Percentiles rank a stretch among this genome's conserved stretches.
Evolutionary conservation across 2,113 vertebrate species (phyloP).

Genomic region (Dromas ardeola): DNA sequence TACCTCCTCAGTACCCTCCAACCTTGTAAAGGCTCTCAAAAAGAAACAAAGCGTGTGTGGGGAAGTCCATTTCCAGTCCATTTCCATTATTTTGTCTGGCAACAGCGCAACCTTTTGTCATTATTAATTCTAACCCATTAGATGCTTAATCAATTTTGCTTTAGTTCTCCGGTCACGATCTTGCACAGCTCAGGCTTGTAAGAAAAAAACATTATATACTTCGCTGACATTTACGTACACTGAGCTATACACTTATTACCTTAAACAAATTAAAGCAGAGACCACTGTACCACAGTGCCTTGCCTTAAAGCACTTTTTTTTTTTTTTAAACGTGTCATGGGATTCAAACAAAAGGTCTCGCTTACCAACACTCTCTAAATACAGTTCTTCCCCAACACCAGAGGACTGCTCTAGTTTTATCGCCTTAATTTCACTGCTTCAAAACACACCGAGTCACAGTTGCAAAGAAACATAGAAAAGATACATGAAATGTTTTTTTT

Average conservation of each 20-base stretch:
- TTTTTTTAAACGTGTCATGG: not conserved
- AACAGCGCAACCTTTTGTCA: fast-evolving
- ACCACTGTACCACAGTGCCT: not conserved
- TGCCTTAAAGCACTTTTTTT: not conserved
- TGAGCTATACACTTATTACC: not conserved
- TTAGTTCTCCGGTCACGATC: not conserved
- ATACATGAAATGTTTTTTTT: no score
- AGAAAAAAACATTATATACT: not conserved
- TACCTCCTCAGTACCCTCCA: not conserved
- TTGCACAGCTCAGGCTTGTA: not conserved
- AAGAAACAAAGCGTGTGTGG: fast-evolving
- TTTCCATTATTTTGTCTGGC: not conserved
- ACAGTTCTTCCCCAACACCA: not conserved
- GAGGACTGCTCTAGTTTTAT: not conserved
- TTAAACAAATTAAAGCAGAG: not conserved
- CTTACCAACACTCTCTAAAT: not conserved
- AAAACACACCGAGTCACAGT: not conserved
- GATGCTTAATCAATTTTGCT: not conserved
- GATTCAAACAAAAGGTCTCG: not conserved
- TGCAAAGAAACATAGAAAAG: not conserved
- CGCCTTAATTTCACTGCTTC: not conserved
- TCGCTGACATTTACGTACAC: not conserved
- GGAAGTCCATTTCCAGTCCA: no score
- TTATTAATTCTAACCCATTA: not conserved
- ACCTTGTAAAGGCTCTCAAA: not conserved